These are phyloP conservation scores for Epistrophella euchroma DNA, from an alignment of 2,888 invertebrate species.

Conservation along the genomic window DNA sequence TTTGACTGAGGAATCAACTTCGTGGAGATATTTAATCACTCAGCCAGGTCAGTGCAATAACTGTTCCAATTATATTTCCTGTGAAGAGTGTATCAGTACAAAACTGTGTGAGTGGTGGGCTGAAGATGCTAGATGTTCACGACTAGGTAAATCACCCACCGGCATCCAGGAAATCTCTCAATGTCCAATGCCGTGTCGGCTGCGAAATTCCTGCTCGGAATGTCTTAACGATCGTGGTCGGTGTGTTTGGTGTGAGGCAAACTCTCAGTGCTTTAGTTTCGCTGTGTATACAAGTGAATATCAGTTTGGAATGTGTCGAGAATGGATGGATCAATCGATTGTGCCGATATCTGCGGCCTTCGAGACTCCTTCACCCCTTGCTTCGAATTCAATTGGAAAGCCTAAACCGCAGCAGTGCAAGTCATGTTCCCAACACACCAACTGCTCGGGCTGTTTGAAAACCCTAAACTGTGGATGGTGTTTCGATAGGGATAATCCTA, in stretches of 20 bases:
- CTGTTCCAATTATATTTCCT: slow-evolving; percentile 95
- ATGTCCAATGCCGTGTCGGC: slow-evolving; percentile 93
- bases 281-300: slow-evolving; percentile 97
- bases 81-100: slow-evolving; percentile 91
- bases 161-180: slow-evolving; percentile 87
- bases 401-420: slow-evolving; percentile 88
- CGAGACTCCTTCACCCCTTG: slow-evolving; percentile 47
- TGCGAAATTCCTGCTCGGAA: slow-evolving; percentile 90
- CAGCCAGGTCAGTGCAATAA: slow-evolving; percentile 93
- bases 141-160: slow-evolving; percentile 90
- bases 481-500: slow-evolving; percentile 94
- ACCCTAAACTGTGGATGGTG: slow-evolving; percentile 98
- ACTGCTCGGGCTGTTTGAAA: slow-evolving; percentile 91
- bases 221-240: slow-evolving; percentile 94
- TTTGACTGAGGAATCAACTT: slow-evolving; percentile 53
- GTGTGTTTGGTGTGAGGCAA: slow-evolving; percentile 98
- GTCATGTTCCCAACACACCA: slow-evolving; percentile 89
- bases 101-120: slow-evolving; percentile 96
- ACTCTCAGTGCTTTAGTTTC: slow-evolving; percentile 96
- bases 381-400: slow-evolving; percentile 56
- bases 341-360: slow-evolving; percentile 77
- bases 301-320: slow-evolving; percentile 95
- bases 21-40: slow-evolving; percentile 92
- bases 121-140: slow-evolving; percentile 93
- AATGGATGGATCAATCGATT: slow-evolving; percentile 94